Evolutionary conservation across 2,888 invertebrate species (phyloP), one percentile per base, ranked within the genome.

Genomic region (Xestia c-nigrum): DNA sequence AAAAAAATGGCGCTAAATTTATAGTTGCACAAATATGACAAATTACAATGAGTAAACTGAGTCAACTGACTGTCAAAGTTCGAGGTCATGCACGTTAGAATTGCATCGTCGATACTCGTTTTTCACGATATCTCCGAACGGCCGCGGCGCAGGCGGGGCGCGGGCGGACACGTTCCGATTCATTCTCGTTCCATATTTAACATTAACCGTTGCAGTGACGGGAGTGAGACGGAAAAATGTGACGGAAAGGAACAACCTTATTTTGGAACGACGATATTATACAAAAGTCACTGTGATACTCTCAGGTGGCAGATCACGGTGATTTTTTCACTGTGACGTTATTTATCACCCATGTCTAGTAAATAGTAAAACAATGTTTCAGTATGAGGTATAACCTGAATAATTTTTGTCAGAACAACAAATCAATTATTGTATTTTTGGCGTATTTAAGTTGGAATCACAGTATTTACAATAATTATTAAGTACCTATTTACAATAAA

Each of bases 281-380:
- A 31, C 31, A 64, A 64, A 64, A 70, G 70, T 74, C 74, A 70
- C 74, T 64, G 69, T 75, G 64, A 70, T 57, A 70, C 9, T 75
- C 70, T 69, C 74, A 47, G 74, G 74, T 70, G 63, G 69, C 74
- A 69, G 63, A 69, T 74, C 74, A 74, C 74, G 63, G 14, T 63
- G 74, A 63, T 69, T 74, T 69, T 74, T 69, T 74, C 59, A 74
- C 74, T 74, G 74, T 74, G 68, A 74, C 74, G 68, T 74, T 74
- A 74, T 74, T 74, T 74, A 74, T 68, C 67, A 61, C 74, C 61
- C 74, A 74, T 61, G 67, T 68, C 67, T 67, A n/a, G n/a, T n/a
- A n/a, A n/a, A n/a, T n/a, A n/a, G n/a, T n/a, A n/a, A n/a, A n/a
- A n/a, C n/a, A n/a, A n/a, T n/a, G n/a, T n/a, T n/a, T n/a, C n/a